Evolutionary conservation across 2,113 vertebrate genomes (phyloP), one percentile per base, ranked within the genome.

Genomic region (Paedocypris sp.): DNA sequence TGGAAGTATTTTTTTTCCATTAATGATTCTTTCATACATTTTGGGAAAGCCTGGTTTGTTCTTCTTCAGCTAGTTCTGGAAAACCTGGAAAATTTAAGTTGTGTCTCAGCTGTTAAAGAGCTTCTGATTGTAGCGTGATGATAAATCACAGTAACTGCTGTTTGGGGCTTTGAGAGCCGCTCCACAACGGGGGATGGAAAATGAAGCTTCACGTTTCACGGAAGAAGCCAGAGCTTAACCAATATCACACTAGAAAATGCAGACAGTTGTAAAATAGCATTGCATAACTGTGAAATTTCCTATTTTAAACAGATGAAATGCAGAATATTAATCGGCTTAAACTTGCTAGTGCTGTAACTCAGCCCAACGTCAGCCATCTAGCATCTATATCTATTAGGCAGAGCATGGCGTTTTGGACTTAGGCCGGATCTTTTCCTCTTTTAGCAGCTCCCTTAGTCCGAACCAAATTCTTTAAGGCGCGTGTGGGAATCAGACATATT

Each of bases 21-120:
- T 86, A 84, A 87, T 71, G 83, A 83, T 73, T 85, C 80, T 73
- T 68, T 68, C 84, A 87, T 83, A 72, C 80, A 76, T 75, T 60
- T 65, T 68, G 63, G 66, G 75, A 82, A 80, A 78, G 72, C 62
- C 62, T 77, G 77, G 69, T 73, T 62, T 79, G 77, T 70, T 73
- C 71, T 69, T 75, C 69, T 72, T 66, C 62, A 71, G 66, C 75
- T 72, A 60, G 48, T 69, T 49, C 68, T 56, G 62, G 70, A 69
- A 60, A 79, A 82, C 80, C 80, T 83, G 80, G 80, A 82, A 83
- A 83, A 80, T 66, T 62, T 47, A 47, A 79, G 60, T 73, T 66
- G 66, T 75, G 74, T 75, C 48, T 61, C 58, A 20, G 39, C 19
- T 50, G 20, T 31, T 41, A 52, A 66, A 60, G 38, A 45, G 47